Base-by-base conservation (phyloP, 2,797 vertebrate species). In the Thaleichthys pacificus region DNA sequence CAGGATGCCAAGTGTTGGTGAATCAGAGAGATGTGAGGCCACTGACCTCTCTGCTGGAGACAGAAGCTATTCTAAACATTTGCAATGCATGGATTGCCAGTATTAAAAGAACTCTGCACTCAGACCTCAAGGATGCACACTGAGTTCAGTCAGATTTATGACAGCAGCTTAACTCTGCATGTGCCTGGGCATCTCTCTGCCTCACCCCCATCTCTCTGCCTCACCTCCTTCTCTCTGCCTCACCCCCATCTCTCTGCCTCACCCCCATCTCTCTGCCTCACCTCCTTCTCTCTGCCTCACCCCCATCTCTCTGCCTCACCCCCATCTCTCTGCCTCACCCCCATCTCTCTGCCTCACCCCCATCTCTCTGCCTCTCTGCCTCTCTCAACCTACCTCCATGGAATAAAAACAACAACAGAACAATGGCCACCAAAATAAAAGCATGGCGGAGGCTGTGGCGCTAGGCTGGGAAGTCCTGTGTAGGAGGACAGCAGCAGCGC, bases 401-500 rank as follows among this genome's bases (percentile, higher is more conserved):
- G 74, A 87, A 84, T 76, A 86, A 82, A 71, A 84, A 86, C 73
- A 78, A 68, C 78, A 85, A 61, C 69, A 74, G 87, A 90, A 92
- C 89, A 93, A 89, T 89, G 62, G 89, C 82, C 75, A 67, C 71
- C 42, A 80, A 83, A 87, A 89, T 88, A 85, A 85, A 92, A 89
- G 84, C 76, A 89, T 91, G 86, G 88, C 73, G 54, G 77, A 56
- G 70, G 42, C 73, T 80, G 26, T 56, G 63, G 82, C 67, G 73
- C 80, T 80, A 60, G 83, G 79, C 73, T 61, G 72, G 80, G 88
- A 89, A 89, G 85, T 88, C 88, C 85, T 69, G 75, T 5, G 22
- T 17, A 28, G 22, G 79, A 82, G 88, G 85, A 90, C 87, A 86
- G 71, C 12, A 71, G 76, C 82, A 69, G 88, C 83, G 82, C 83